Evolutionary conservation across 2,797 vertebrate genomes (phyloP).

Genomic region (Ispidina picta): DNA sequence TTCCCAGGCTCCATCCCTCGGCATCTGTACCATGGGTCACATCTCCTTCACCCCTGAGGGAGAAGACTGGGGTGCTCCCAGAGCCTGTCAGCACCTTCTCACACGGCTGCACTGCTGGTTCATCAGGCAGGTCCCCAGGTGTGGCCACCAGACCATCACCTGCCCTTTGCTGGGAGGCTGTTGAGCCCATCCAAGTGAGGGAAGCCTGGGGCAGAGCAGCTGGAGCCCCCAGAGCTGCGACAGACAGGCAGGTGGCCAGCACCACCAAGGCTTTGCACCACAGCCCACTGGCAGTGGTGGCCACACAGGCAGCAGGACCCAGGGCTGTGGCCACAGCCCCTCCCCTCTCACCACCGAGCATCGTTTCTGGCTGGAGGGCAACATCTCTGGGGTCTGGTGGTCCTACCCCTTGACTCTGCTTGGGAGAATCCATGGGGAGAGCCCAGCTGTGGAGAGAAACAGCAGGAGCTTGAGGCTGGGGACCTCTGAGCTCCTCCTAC

Average conservation of each 20-base stretch:
- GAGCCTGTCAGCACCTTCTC: not conserved
- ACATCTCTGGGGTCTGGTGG: fast-evolving
- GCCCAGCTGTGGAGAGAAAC: not conserved
- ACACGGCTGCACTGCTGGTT: fast-evolving
- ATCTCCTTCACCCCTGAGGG: fast-evolving
- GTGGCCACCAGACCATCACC: fast-evolving
- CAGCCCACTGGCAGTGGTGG: fast-evolving
- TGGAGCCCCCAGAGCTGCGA: fast-evolving
- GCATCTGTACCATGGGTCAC: fast-evolving
- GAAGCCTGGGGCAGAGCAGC: not conserved
- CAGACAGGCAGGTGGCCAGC: not conserved
- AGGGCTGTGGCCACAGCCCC: fast-evolving
- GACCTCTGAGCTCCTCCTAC: not conserved
- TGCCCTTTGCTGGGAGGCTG: fast-evolving
- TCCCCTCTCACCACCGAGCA: fast-evolving
- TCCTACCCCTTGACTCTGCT: not conserved
- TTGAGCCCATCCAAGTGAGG: fast-evolving
- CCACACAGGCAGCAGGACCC: fast-evolving
- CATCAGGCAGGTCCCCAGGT: fast-evolving
- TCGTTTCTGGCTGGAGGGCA: fast-evolving
- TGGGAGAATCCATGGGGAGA: not conserved
- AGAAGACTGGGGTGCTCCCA: fast-evolving
- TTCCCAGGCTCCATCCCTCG: not conserved
- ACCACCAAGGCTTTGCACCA: not conserved
- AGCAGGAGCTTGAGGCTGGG: not conserved